Base-by-base conservation (phyloP, 2,888 invertebrate species). In the Philereme transversata region DNA sequence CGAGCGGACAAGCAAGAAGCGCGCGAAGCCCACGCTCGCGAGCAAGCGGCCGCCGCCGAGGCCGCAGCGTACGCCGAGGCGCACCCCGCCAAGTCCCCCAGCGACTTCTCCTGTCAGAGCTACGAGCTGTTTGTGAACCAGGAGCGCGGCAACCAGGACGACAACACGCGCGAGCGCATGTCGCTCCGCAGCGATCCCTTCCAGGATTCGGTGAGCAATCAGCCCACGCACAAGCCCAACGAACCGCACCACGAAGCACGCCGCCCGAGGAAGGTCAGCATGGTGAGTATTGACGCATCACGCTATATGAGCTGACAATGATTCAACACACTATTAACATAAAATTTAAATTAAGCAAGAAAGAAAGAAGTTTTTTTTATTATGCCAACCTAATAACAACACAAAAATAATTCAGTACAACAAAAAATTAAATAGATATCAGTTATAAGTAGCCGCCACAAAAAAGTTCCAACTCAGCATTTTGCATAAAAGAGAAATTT, bases 61-160 rank as follows among this genome's bases (percentile, higher is more conserved):
- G 95, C 94, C 41, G 95, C 94, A 46, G 94, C 94, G 34, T 92
- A 93, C 79, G 90, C 87, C n/a, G 93, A 87, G 61, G 94, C 94
- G 45, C 95, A 94, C 58, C 94, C 95, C 67, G 96, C 96, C 71
- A 97, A 98, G 88, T 97, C 98, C 59, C 97, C 98, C 51, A 98
- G 98, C 69, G 97, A 97, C 87, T 96, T 96, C 87, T 98, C 98
- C 65, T 97, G 97, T 87, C 96, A 96, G 85, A 97, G 97, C 88
- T 97, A 97, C 93, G 98, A 98, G 91, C 93, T 97, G 74, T 98
- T 97, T 91, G 96, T 97, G 73, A 96, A 96, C 79, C 97, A 97
- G 86, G 97, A 97, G 81, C 97, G 96, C 78, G 97, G 96, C 78
- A 96, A 96, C 88, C 95, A 96, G 82, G 97, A 97, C 87, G 97